A percentile compares a stretch with the other conserved stretches of the same genome.
Conservation (phyloP, 2,113 vertebrate species). For the Lipotes vexillifer region DNA sequence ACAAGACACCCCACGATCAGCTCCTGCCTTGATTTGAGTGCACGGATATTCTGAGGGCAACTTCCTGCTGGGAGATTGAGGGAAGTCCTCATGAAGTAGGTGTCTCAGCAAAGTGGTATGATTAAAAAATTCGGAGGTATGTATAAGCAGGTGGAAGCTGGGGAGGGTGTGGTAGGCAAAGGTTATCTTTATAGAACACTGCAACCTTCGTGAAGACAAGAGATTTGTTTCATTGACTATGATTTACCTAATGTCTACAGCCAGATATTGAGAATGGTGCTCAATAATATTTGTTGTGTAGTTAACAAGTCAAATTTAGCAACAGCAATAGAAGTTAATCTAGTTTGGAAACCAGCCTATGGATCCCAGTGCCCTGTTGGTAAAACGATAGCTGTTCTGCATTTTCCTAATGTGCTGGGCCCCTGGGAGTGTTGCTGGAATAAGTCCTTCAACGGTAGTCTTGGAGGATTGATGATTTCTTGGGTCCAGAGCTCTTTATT, state of each 20-base stretch:
- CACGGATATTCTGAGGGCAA: neutral
- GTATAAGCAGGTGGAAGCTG: neutral
- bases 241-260: neutral
- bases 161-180: neutral
- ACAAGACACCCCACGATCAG: neutral
- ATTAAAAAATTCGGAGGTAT: neutral
- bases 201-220: neutral
- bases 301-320: neutral
- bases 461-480: neutral
- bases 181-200: neutral
- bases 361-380: neutral
- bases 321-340: neutral
- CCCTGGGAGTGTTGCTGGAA: neutral
- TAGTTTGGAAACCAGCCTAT: neutral
- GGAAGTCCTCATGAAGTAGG: neutral
- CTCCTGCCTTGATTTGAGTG: neutral
- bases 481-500: neutral
- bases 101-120: neutral
- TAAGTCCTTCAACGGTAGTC: neutral
- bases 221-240: neutral
- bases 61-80: neutral
- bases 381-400: neutral
- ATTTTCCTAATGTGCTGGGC: neutral
- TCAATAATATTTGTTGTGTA: neutral
- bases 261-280: neutral